Conservation (phyloP, 2,113 vertebrate species). For the Urocynchramus pylzowi region DNA sequence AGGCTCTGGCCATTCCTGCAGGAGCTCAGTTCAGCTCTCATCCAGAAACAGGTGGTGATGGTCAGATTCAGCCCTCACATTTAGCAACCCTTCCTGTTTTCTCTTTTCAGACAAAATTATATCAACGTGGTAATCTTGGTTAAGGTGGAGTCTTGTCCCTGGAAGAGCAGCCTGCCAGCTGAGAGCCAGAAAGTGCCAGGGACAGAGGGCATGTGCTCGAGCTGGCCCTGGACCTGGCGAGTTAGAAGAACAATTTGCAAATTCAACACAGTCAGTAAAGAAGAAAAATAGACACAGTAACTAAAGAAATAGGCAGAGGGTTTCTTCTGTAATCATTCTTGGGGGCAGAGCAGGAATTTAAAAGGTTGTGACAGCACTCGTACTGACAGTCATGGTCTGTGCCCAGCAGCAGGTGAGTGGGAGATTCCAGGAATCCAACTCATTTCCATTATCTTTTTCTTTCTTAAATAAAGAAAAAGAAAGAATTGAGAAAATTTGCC, state of each 20-base stretch:
- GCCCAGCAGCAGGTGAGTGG: background rate
- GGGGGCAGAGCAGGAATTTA: background rate
- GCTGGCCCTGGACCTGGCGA: rapidly evolving
- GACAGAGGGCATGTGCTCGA: rapidly evolving
- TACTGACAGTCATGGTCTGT: rapidly evolving
- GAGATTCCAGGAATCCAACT: background rate
- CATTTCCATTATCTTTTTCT: background rate
- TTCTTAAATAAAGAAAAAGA: background rate
- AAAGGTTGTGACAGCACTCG: background rate
- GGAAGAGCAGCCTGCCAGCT: background rate
- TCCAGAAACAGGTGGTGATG: background rate
- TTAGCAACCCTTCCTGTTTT: background rate
- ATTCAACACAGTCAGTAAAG: background rate
- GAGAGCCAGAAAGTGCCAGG: background rate
- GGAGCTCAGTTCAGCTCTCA: background rate
- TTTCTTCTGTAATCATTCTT: background rate
- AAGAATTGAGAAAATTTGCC: background rate
- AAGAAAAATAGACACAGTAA: background rate
- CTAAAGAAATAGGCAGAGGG: background rate
- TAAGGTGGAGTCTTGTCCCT: background rate
- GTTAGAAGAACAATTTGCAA: background rate
- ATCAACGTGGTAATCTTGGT: rapidly evolving
- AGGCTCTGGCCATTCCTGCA: rapidly evolving
- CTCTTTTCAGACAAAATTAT: background rate
- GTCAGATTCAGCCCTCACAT: background rate